These are phyloP conservation scores for Bos javanicus DNA, from an alignment of 2,113 vertebrate species.

Conservation along the genomic window DNA sequence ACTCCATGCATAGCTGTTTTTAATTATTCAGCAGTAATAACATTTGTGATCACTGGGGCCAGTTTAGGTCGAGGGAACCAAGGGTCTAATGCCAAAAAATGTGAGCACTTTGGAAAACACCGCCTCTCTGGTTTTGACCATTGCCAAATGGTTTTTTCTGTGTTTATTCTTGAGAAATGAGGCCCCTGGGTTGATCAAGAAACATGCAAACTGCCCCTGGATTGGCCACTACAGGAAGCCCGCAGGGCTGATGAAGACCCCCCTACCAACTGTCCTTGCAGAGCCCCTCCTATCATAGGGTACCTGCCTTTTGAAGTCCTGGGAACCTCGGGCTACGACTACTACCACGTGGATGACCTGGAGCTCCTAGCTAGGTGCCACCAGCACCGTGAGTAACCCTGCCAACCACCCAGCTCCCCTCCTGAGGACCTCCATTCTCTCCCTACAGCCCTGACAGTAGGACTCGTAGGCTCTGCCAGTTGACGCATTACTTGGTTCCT, in stretches of 20 bases:
- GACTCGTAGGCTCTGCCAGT: no score
- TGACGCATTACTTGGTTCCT: background rate
- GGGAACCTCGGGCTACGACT: constrained; percentile 89
- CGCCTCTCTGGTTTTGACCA: background rate
- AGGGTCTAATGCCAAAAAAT: background rate
- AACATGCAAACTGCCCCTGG: background rate
- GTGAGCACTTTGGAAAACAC: background rate
- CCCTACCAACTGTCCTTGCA: constrained; percentile 50
- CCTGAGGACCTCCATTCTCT: background rate
- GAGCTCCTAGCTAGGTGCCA: constrained; percentile 87
- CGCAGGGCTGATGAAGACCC: background rate
- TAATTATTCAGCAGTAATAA: background rate
- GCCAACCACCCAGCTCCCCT: background rate
- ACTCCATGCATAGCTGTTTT: background rate
- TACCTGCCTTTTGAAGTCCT: constrained; percentile 90
- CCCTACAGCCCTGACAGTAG: rapidly evolving
- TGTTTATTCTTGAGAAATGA: background rate
- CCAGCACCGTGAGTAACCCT: constrained; percentile 85
- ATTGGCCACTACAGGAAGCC: rapidly evolving
- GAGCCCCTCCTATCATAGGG: constrained; percentile 88
- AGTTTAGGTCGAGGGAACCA: background rate
- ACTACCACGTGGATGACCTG: constrained; percentile 88
- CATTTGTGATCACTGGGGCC: background rate
- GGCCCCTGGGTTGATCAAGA: background rate
- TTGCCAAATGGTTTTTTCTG: background rate